Base-by-base conservation (phyloP, 1,140 invertebrate species). In the Neodiprion virginianus region DNA sequence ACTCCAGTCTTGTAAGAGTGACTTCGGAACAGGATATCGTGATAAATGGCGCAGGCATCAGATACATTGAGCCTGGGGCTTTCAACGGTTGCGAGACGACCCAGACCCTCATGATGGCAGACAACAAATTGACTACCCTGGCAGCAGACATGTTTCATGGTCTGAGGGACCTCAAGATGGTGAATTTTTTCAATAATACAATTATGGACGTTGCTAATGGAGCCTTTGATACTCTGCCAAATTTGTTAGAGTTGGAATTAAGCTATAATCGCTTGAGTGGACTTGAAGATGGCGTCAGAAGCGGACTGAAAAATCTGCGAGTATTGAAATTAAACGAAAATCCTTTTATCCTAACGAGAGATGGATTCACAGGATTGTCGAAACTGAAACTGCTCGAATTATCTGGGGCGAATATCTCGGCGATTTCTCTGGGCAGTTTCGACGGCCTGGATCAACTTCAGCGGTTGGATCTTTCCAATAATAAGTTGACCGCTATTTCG, bases 171-270 rank as follows among this genome's bases (percentile, higher is more conserved):
- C 21, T 69, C 7, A 69, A 4, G 67, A 7, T 23, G 4, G 7
- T 69, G 10, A 69, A 69, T 21, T 11, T 69, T 23, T 23, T 69
- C 21, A 47, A 47, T 12, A 69, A 69, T 21, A 23, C 40, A 11
- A 23, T 69, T 69, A 21, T 11, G 14, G 12, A 69, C 12, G 17
- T 69, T 21, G 14, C 12, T 14, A 21, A 69, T 47, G 40, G 40
- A 23, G 23, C 67, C 21, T 69, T 69, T 47, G 17, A 21, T 12
- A 11, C 11, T 14, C 14, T 69, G 9, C 67, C 67, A 47, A 11
- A 69, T 69, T 69, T 69, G 67, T 4, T 14, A 47, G 67, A 69
- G 9, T 69, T 69, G 67, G 67, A 69, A 23, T 47, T 69, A 14
- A 69, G 67, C 40, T 21, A 69, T 23, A 69, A 69, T 69, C 40